These are phyloP conservation scores for Erpornis zantholeuca DNA, from an alignment of 2,113 vertebrate species.

Conservation along the genomic window DNA sequence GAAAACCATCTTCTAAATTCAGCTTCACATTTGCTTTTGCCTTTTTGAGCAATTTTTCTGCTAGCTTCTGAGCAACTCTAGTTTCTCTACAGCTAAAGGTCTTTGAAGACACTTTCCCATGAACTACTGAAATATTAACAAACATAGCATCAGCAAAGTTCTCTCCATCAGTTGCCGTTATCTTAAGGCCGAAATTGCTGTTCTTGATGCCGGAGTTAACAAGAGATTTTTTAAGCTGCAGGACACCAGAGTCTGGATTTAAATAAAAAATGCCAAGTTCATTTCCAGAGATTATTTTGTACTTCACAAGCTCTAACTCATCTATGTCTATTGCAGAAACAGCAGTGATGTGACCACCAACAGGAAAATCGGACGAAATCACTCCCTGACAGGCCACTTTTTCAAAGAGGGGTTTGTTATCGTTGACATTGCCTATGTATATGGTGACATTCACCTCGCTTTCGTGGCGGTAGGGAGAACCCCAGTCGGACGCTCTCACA, in stretches of 20 bases:
- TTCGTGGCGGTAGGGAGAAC: slow-evolving; percentile 93
- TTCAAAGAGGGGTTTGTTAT: slow-evolving; percentile 95
- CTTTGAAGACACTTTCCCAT: slow-evolving; percentile 84
- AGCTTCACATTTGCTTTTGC: slow-evolving; percentile 87
- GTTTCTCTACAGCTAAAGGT: slow-evolving; percentile 93
- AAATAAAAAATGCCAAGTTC: slow-evolving; percentile 90
- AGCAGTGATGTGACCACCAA: slow-evolving; percentile 89
- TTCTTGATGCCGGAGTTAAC: slow-evolving; percentile 80
- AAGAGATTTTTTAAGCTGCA: slow-evolving; percentile 85
- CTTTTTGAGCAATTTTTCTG: slow-evolving; percentile 94
- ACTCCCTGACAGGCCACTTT: slow-evolving; percentile 91
- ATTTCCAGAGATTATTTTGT: slow-evolving; percentile 95
- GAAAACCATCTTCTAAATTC: slow-evolving; percentile 90
- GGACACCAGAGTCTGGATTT: slow-evolving; percentile 93
- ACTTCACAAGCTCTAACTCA: slow-evolving; percentile 93
- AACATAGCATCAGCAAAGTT: slow-evolving; percentile 93
- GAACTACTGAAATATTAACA: slow-evolving; percentile 90
- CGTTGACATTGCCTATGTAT: slow-evolving; percentile 90
- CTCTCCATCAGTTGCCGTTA: slow-evolving; percentile 95
- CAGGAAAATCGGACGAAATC: slow-evolving; percentile 87
- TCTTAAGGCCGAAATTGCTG: slow-evolving; percentile 85
- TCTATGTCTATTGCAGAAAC: slow-evolving; percentile 97
- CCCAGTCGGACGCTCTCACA: slow-evolving; percentile 97
- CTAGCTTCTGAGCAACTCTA: slow-evolving; percentile 90
- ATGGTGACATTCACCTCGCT: slow-evolving; percentile 93